Evolutionary conservation across 2,797 vertebrate species (phyloP).

Genomic region (Rachycentron canadum): DNA sequence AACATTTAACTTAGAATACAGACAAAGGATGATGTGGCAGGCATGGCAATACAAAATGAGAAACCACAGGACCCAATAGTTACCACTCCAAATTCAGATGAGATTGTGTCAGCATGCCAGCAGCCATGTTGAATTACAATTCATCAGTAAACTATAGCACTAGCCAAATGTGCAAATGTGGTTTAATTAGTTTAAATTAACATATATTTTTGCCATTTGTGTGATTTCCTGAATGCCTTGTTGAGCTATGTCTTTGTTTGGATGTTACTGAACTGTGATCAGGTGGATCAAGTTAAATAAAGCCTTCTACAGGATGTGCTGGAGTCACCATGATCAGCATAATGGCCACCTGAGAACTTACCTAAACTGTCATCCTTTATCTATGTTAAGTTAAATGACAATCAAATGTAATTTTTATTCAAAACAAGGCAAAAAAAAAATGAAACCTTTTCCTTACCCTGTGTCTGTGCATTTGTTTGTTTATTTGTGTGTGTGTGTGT

Average conservation of each 20-base stretch:
- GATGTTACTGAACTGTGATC: conserved; percentile 7
- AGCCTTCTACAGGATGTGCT: not conserved
- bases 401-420: conserved; percentile 61
- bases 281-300: conserved; percentile 1
- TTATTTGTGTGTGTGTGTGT: conserved; percentile 46
- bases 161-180: conserved; percentile 13
- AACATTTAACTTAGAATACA: conserved; percentile 52
- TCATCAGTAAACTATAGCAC: conserved; percentile 11
- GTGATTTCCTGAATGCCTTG: conserved; percentile 50
- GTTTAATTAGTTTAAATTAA: conserved; percentile 27
- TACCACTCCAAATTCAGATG: conserved; percentile 5
- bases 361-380: conserved; percentile 42
- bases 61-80: conserved; percentile 26
- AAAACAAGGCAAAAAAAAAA: conserved; percentile 58
- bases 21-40: conserved; percentile 52
- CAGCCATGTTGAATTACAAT: conserved; percentile 21
- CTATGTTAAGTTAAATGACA: conserved; percentile 47
- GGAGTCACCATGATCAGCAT: conserved; percentile 17
- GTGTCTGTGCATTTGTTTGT: conserved; percentile 30
- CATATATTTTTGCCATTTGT: conserved; percentile 31
- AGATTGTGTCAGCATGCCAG: conserved; percentile 18
- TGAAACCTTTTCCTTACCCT: conserved; percentile 41
- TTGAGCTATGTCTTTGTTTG: conserved; percentile 20
- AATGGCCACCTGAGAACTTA: conserved; percentile 36
- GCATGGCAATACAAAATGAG: conserved; percentile 24